These are phyloP conservation scores for Selenia dentaria DNA, from an alignment of 2,888 invertebrate genomes.

Conservation along the genomic window DNA sequence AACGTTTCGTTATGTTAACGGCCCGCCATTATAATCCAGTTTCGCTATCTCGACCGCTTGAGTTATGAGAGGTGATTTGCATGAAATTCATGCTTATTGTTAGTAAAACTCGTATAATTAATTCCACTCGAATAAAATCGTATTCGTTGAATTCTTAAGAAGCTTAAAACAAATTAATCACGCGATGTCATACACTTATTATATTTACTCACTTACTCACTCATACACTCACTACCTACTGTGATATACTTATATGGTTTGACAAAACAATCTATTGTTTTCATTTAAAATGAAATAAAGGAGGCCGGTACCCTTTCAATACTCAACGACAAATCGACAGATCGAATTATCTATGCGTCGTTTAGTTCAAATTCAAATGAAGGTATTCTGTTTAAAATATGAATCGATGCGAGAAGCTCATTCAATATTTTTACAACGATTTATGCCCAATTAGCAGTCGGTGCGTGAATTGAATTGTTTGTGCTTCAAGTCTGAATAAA, in stretches of 20 bases:
- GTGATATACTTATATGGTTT: conserved; percentile 30
- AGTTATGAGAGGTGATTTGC: conserved; percentile 57
- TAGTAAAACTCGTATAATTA: conserved; percentile 50
- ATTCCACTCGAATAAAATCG: conserved; percentile 50
- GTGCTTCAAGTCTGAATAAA: conserved; percentile 80
- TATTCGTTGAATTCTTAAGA: conserved; percentile 45
- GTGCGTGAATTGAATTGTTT: conserved; percentile 84
- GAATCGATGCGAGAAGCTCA: conserved; percentile 78
- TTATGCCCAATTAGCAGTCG: conserved; percentile 81
- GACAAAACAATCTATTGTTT: conserved; percentile 36
- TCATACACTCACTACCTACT: conserved; percentile 45
- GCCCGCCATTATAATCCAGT: conserved; percentile 56
- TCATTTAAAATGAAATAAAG: conserved; percentile 32
- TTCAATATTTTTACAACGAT: conserved; percentile 80
- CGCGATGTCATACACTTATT: conserved; percentile 34
- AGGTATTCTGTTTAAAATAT: conserved; percentile 72
- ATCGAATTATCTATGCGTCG: conserved; percentile 66
- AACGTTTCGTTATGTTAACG: conserved; percentile 62
- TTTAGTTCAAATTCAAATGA: conserved; percentile 72
- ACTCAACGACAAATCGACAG: conserved; percentile 64
- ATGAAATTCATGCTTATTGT: conserved; percentile 47
- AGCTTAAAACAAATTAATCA: conserved; percentile 55
- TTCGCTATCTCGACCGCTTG: conserved; percentile 49
- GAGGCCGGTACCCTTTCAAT: conserved; percentile 52
- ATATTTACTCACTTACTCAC: no score